These are phyloP conservation scores for Aradophagus sp. DNA, from an alignment of 1,140 invertebrate genomes.

Conservation along the genomic window DNA sequence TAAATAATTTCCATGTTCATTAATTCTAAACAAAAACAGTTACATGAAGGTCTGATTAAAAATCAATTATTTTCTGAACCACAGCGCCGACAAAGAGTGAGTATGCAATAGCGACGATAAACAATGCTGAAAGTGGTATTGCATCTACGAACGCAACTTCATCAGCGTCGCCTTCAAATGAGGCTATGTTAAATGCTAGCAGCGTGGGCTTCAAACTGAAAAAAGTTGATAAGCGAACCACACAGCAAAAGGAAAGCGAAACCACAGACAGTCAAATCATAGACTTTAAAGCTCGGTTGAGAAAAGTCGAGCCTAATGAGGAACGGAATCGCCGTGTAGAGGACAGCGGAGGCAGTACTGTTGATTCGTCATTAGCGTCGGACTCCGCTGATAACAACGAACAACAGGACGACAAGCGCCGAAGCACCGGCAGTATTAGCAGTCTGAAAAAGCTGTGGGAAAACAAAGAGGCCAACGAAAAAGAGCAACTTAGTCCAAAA, in stretches of 20 bases:
- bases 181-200: slow-evolving; percentile 47
- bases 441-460: slow-evolving; percentile 95
- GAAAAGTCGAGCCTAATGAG: slow-evolving; percentile 83
- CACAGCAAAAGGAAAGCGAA: slow-evolving; percentile 74
- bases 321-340: slow-evolving; percentile 65
- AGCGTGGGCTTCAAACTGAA: slow-evolving; percentile 77
- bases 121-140: not conserved
- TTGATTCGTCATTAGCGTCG: slow-evolving; percentile 64
- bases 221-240: slow-evolving; percentile 78
- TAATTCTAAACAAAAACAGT: no score
- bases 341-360: slow-evolving; percentile 65
- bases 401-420: slow-evolving; percentile 88
- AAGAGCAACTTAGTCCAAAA: slow-evolving; percentile 80
- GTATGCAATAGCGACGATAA: slow-evolving; percentile 63
- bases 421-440: slow-evolving; percentile 93
- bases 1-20: no score
- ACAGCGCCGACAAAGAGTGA: slow-evolving; percentile 60
- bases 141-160: slow-evolving; percentile 20
- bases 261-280: slow-evolving; percentile 80
- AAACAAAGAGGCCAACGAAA: slow-evolving; percentile 78
- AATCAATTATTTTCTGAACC: no score
- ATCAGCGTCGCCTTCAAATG: slow-evolving; percentile 57
- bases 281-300: slow-evolving; percentile 88
- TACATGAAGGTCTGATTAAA: no score
- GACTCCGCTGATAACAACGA: slow-evolving; percentile 74